These are phyloP conservation scores for Brachirus orientalis DNA, from an alignment of 2,113 vertebrate genomes.

Conservation along the genomic window DNA sequence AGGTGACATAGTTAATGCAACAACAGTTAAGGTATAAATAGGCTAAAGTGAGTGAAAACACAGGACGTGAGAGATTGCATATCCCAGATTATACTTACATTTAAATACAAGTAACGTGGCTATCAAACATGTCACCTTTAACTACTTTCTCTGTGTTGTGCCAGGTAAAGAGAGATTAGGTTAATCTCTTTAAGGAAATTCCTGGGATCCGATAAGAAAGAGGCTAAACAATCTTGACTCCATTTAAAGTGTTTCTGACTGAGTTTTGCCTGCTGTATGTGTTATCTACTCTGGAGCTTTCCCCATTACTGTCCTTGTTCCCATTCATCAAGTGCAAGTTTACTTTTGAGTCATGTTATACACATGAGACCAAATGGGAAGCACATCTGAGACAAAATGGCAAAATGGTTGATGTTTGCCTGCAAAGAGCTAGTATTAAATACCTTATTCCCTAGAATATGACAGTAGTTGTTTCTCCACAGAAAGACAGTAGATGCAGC, in stretches of 20 bases:
- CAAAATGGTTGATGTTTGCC: no score
- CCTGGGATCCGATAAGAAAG: slow-evolving; percentile 57
- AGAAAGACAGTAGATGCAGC: no score
- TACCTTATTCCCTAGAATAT: no score
- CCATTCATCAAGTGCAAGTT: slow-evolving; percentile 8
- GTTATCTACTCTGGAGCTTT: slow-evolving; percentile 67
- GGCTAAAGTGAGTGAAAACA: slow-evolving; percentile 32
- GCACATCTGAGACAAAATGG: background rate
- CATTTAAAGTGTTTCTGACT: slow-evolving; percentile 30
- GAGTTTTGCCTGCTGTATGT: slow-evolving; percentile 48
- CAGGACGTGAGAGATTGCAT: slow-evolving; percentile 13
- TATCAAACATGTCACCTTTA: background rate
- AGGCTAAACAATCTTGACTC: slow-evolving; percentile 52
- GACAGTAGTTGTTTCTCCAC: no score
- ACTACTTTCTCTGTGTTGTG: background rate
- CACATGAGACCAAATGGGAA: no score
- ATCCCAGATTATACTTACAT: slow-evolving; percentile 3
- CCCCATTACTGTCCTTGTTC: slow-evolving; percentile 38
- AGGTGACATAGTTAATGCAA: slow-evolving; percentile 52
- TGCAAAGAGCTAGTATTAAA: no score
- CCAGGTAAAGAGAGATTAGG: slow-evolving; percentile 11
- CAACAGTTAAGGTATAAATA: slow-evolving; percentile 34
- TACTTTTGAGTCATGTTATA: background rate
- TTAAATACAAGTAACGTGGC: background rate
- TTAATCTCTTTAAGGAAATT: slow-evolving; percentile 26